These are phyloP conservation scores for Nemotelus pantherinus DNA, from an alignment of 2,888 invertebrate genomes.

Conservation along the genomic window DNA sequence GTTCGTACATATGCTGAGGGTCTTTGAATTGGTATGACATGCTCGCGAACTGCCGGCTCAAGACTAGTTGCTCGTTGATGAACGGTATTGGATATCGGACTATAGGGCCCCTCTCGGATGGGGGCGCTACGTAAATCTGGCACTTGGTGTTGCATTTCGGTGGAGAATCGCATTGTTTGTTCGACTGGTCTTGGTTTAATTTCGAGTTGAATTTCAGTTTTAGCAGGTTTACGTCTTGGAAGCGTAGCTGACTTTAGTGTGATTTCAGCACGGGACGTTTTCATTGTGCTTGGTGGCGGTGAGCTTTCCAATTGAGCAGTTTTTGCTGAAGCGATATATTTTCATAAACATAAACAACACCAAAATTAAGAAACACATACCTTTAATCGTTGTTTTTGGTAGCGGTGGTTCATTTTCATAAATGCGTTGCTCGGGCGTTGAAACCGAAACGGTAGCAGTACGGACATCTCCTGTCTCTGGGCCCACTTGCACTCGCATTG, in stretches of 20 bases:
- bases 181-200: slow-evolving; percentile 65
- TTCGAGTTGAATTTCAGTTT: slow-evolving; percentile 72
- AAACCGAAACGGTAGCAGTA: slow-evolving; percentile 62
- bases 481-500: slow-evolving; percentile 57
- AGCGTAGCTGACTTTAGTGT: slow-evolving; percentile 74
- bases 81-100: slow-evolving; percentile 57
- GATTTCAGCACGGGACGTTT: slow-evolving; percentile 73
- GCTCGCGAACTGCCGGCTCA: slow-evolving; percentile 70
- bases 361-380: not conserved
- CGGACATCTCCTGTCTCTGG: slow-evolving; percentile 59
- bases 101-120: slow-evolving; percentile 60
- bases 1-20: slow-evolving; percentile 62
- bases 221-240: slow-evolving; percentile 72
- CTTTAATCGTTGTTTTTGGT: slow-evolving; percentile 49
- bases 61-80: slow-evolving; percentile 68
- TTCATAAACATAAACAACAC: not conserved
- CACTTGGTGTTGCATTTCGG: slow-evolving; percentile 71
- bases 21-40: slow-evolving; percentile 74
- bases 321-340: not conserved
- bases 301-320: slow-evolving; percentile 28
- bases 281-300: slow-evolving; percentile 58
- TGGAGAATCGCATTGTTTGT: slow-evolving; percentile 68
- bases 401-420: slow-evolving; percentile 52
- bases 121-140: slow-evolving; percentile 64
- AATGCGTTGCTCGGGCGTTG: slow-evolving; percentile 60